Percentiles rank a stretch among this genome's conserved stretches.
These are phyloP conservation scores for Reinhardtius hippoglossoides DNA, from an alignment of 2,113 vertebrate species.

Conservation along the genomic window DNA sequence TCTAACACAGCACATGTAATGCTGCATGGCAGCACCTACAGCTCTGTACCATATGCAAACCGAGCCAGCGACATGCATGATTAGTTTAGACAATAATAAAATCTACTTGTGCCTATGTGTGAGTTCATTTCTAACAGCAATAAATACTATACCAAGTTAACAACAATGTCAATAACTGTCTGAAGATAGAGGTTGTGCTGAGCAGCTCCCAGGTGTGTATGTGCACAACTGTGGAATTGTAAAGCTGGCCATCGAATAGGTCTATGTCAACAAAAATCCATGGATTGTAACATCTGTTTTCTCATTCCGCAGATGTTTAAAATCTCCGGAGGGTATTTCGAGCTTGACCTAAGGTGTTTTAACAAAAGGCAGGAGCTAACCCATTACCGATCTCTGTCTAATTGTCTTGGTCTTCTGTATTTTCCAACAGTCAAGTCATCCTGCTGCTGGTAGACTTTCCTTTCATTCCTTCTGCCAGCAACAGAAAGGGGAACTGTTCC, in stretches of 20 bases:
- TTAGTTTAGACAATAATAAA: not conserved
- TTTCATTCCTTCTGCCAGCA: too few species aligned
- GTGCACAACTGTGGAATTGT: constrained; percentile 12
- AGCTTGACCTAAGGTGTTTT: constrained; percentile 29
- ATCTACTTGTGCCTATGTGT: not conserved
- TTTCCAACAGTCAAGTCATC: not conserved
- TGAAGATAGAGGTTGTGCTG: not conserved
- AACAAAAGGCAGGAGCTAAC: constrained; percentile 13
- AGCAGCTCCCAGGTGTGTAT: constrained; percentile 8
- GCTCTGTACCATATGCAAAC: constrained; percentile 25
- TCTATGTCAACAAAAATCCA: constrained; percentile 27
- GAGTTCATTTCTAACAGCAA: not conserved
- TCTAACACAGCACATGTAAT: constrained; percentile 22
- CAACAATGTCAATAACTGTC: not conserved
- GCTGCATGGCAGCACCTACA: constrained; percentile 48
- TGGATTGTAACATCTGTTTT: constrained; percentile 24
- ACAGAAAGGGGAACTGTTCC: too few species aligned
- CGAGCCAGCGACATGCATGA: not conserved
- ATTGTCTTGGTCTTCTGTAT: not conserved
- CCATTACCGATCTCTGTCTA: constrained; percentile 1
- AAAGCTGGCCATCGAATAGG: not conserved
- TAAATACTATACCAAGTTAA: not conserved
- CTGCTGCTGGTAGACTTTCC: not conserved
- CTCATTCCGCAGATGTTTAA: constrained; percentile 13
- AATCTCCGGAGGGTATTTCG: constrained; percentile 21